Base-by-base conservation (phyloP, 1,140 invertebrate genomes). In the Brachionus paranguensis region DNA sequence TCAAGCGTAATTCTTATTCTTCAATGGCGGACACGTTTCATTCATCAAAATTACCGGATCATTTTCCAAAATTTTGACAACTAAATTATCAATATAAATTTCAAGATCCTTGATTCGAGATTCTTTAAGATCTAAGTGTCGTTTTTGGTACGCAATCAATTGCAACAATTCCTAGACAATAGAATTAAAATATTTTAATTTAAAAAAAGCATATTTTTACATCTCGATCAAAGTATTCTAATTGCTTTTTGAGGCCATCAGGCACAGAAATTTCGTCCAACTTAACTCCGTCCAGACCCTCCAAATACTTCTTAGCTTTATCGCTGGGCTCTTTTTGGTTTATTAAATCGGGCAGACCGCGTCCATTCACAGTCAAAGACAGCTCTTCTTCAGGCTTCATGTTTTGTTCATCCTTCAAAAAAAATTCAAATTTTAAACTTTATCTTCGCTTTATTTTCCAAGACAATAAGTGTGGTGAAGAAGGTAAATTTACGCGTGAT, bases 61-160 rank as follows among this genome's bases (percentile, higher is more conserved):
- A 12, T 33, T 68, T 68, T 83, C 81, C 29, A 83, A 24, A 27
- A 83, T 83, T 83, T 70, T 83, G 47, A 83, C 81, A 3, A 83
- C n/a, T 53, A 83, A 72, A 72, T 68, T 83, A 72, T 83, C 81
- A 10, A 68, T 83, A 45, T 83, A 83, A 72, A 70, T 83, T 55
- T 83, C 81, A 53, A 83, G 60, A 72, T 83, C 81, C 70, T 83
- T 83, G 60, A 83, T 47, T 45, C 81, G 81, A 68, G 81, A 68
- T 68, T 83, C 81, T 53, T 68, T 68, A 17, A 55, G 27, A 53
- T 83, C 60, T 20, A 83, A 12, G n/a, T 68, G 33, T 68, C 68
- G 37, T 45, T 68, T 68, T 72, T 83, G 81, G 68, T 83, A 68
- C 3, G 81, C 81, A 24, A 83, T 83, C 37, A 83, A 33, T 41